Evolutionary conservation across 2,113 vertebrate genomes (phyloP).

Genomic region (Gallinago paraguaiae): DNA sequence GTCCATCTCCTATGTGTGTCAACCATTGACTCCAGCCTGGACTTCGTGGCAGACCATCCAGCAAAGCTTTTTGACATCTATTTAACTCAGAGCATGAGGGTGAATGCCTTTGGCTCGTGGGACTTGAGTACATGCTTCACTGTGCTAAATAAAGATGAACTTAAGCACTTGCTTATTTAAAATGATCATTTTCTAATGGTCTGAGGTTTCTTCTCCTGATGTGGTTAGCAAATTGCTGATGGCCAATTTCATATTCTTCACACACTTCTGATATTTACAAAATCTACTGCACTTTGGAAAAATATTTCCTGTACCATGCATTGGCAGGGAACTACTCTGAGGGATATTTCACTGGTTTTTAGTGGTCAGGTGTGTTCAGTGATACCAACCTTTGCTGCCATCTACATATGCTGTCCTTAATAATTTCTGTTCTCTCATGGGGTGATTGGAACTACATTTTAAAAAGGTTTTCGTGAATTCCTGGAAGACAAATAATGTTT

Average conservation of each 20-base stretch:
- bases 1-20: rapidly evolving
- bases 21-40: neutral
- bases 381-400: neutral
- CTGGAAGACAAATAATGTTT: neutral
- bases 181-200: neutral
- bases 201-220: neutral
- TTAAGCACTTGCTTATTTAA: neutral
- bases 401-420: neutral
- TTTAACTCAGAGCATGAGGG: neutral
- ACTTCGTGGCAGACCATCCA: neutral
- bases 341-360: neutral
- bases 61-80: neutral
- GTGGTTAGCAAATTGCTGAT: neutral
- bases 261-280: neutral
- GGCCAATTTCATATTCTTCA: neutral
- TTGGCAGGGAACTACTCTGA: neutral
- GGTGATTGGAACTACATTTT: neutral
- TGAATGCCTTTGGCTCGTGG: neutral
- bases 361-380: neutral
- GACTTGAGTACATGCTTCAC: neutral
- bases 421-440: neutral
- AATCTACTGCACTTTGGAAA: neutral
- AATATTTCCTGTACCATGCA: neutral
- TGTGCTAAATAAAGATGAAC: neutral
- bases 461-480: neutral